phyloP scores from a whole-genome alignment of 92 coral and sea anemone genomes.

The Epizoanthus illoricatus region DNA sequence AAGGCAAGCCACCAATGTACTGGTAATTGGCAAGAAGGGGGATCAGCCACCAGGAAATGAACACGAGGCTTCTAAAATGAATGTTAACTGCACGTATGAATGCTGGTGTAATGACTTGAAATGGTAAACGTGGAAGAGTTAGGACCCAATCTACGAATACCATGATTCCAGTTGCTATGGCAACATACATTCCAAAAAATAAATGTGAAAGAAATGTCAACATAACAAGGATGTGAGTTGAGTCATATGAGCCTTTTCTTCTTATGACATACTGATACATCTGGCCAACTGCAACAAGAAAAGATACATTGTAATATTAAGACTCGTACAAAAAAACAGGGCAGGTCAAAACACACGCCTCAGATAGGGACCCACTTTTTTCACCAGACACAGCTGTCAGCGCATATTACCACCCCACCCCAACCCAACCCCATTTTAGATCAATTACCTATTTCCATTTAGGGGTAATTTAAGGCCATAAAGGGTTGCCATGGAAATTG shows the following conservation, averaged over 20 bases:
- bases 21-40: constrained; percentile 53
- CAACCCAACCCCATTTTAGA: too few relatives aligned
- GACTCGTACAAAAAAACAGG: too few relatives aligned
- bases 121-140: background rate
- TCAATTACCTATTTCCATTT: too few relatives aligned
- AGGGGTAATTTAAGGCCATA: too few relatives aligned
- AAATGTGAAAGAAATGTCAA: constrained; percentile 66
- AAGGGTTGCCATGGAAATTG: too few relatives aligned
- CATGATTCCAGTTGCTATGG: constrained; percentile 49
- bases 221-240: constrained; percentile 39
- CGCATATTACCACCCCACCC: too few relatives aligned
- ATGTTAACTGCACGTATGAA: constrained; percentile 44
- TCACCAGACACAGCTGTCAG: too few relatives aligned
- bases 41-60: constrained; percentile 67
- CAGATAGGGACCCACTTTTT: too few relatives aligned
- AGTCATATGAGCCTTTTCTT: constrained; percentile 51
- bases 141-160: constrained; percentile 41
- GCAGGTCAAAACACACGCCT: too few relatives aligned
- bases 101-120: constrained; percentile 30
- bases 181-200: constrained; percentile 67
- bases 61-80: constrained; percentile 43
- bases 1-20: constrained; percentile 71
- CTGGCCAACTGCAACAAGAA: constrained; percentile 52
- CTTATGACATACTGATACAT: constrained; percentile 56
- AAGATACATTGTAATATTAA: background rate